Evolutionary conservation across 92 coral and sea anemone species (phyloP), one percentile per base, ranked within the genome.

Genomic region (Phenganax subtilis): DNA sequence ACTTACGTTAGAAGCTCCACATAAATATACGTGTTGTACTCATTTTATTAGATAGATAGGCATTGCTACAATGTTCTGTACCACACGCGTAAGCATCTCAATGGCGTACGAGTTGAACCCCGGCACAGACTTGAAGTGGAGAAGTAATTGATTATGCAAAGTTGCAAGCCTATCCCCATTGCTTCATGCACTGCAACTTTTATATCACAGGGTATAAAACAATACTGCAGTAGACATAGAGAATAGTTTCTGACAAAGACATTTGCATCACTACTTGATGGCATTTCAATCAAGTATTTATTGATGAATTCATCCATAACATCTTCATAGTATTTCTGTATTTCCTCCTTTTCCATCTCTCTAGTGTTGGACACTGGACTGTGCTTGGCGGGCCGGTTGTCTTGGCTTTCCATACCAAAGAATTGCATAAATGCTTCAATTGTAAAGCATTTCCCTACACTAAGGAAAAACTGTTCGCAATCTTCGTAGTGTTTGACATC

Each of bases 101-200:
- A 88, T 88, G 56, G 89, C 87, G 83, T 86, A 88, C 10, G 87
- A 73, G 67, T 76, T 75, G 59, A 84, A 84, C 7, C 68, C 70
- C 52, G 72, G 86, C 44, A 76, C 82, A 60, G 86, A 84, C 81
- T 88, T 88, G 85, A 88, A 88, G 57, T 77, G 87, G 51, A 77
- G 82, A 58, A 88, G 77, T 25, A 88, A 57, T 81, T 83, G 81
- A 68, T 86, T 88, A 51, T 79, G 87, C 61, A 83, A 85, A 6
- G 89, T 83, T 79, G 85, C 89, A 55, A 88, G 85, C 66, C 87
- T 82, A 72, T 88, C 82, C 28, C 89, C 91, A 86, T 80, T 79
- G 25, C 89, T 80, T 88, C 85, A 51, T 83, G 82, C 16, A 88
- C 72, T 57, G 86, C 86, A 84, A 75, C 86, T 76, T 75, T 84